Conservation (phyloP, 1,140 invertebrate species). For the Drosophila trapezifrons region DNA sequence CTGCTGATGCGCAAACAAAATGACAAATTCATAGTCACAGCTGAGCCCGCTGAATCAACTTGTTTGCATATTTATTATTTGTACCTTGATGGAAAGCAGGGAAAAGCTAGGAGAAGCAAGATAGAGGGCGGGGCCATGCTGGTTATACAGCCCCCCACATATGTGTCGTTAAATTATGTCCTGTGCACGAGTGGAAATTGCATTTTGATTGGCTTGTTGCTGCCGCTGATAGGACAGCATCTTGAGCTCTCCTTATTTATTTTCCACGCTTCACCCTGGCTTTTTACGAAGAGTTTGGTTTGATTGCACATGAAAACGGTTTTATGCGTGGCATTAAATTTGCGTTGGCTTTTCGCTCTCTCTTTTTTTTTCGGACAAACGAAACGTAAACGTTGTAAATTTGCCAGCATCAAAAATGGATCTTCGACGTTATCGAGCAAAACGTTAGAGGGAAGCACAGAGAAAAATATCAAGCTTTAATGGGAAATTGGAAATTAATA, state of each 20-base stretch:
- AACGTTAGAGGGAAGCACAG: background rate
- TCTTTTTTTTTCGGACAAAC: slow-evolving; percentile 55
- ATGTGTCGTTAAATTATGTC: slow-evolving; percentile 61
- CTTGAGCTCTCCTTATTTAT: slow-evolving; percentile 33
- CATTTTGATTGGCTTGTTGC: slow-evolving; percentile 77
- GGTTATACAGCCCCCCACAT: slow-evolving; percentile 13
- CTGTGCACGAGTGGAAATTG: slow-evolving; percentile 68
- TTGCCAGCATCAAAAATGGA: slow-evolving; percentile 43
- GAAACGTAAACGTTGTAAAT: slow-evolving; percentile 54
- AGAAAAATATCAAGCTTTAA: background rate
- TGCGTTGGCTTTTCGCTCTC: slow-evolving; percentile 33
- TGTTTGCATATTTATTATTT: slow-evolving; percentile 78
- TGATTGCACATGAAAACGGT: slow-evolving; percentile 66
- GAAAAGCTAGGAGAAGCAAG: background rate
- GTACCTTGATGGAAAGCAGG: slow-evolving; percentile 32
- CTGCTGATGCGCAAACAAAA: slow-evolving; percentile 44
- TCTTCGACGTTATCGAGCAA: slow-evolving; percentile 25
- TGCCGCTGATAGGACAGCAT: slow-evolving; percentile 65
- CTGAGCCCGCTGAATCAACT: slow-evolving; percentile 60
- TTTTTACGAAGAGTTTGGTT: slow-evolving; percentile 28
- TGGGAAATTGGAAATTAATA: no score
- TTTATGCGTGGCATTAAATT: slow-evolving; percentile 63
- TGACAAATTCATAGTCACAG: slow-evolving; percentile 79
- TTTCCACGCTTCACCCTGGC: background rate
- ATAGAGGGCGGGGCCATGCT: slow-evolving; percentile 1